These are phyloP conservation scores for Paramisgurnus dabryanus DNA, from an alignment of 2,113 vertebrate genomes.

Conservation along the genomic window DNA sequence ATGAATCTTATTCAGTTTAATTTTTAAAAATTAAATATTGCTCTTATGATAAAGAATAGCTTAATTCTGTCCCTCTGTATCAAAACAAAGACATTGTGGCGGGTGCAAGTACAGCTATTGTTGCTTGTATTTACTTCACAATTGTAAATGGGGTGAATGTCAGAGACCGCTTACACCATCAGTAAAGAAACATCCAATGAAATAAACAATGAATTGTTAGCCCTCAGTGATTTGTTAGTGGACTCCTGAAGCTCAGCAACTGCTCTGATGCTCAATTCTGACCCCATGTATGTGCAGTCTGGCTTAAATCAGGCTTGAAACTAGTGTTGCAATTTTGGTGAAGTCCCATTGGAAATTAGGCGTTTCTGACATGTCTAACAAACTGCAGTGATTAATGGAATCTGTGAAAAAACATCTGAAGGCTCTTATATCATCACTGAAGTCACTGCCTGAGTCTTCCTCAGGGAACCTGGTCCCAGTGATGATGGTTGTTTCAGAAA, in stretches of 20 bases:
- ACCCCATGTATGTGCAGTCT: constrained; percentile 44
- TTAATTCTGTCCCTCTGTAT: not conserved
- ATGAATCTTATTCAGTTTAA: too few species aligned
- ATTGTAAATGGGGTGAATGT: too few species aligned
- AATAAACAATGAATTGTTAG: constrained; percentile 26
- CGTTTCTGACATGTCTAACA: constrained; percentile 55
- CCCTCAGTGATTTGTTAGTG: constrained; percentile 1
- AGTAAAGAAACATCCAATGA: not conserved
- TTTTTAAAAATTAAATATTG: too few species aligned
- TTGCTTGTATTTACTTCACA: not conserved
- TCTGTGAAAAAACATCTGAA: constrained; percentile 60
- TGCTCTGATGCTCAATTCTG: constrained; percentile 38
- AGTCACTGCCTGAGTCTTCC: not conserved
- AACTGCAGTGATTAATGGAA: constrained; percentile 60
- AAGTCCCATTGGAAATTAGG: constrained; percentile 58
- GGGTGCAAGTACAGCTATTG: not conserved
- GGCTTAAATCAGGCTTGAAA: constrained; percentile 58
- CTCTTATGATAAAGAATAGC: too few species aligned
- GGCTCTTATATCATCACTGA: constrained; percentile 60
- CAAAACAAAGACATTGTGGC: not conserved
- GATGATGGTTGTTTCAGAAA: too few species aligned
- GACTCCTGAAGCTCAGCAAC: constrained; percentile 41
- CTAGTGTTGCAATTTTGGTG: constrained; percentile 57
- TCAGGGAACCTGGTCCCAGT: not conserved
- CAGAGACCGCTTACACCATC: not conserved